phyloP scores from a whole-genome alignment of 1,140 invertebrate genomes.

The silkworm (Bombyx mori) region ASM3026992v2 NC_085123.1:1639501-1640000 shows the following conservation, averaged over 20 bases:
- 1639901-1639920: background rate
- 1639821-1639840: slow-evolving; percentile 54
- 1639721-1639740: background rate
- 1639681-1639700: too few relatives aligned
- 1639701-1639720: too few relatives aligned
- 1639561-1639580: too few relatives aligned
- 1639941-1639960: slow-evolving; percentile 11
- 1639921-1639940: slow-evolving; percentile 10
- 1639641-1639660: too few relatives aligned
- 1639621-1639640: too few relatives aligned
- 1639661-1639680: too few relatives aligned
- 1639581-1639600: too few relatives aligned
- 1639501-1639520: too few relatives aligned
- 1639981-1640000: slow-evolving; percentile 1
- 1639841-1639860: slow-evolving; percentile 65
- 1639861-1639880: slow-evolving; percentile 40
- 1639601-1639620: too few relatives aligned
- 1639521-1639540: too few relatives aligned
- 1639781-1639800: slow-evolving; percentile 32
- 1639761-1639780: slow-evolving; percentile 14
- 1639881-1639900: slow-evolving; percentile 39
- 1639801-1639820: slow-evolving; percentile 18
- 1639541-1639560: too few relatives aligned
- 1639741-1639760: background rate
- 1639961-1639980: too few relatives aligned